Base-by-base conservation (phyloP, 2,888 invertebrate species). In the Poecilobothrus nobilitatus region DNA sequence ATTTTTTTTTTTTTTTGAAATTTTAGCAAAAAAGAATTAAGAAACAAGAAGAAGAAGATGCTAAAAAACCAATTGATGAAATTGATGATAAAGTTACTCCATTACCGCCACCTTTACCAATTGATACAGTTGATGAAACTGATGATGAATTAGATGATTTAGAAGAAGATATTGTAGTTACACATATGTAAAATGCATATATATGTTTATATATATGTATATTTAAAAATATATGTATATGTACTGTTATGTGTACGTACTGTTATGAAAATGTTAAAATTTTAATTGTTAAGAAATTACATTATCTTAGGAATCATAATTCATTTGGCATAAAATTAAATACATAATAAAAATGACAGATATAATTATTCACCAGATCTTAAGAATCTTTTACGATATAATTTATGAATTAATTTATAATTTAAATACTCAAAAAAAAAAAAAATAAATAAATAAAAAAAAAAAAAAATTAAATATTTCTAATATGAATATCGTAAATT, bases 111-210 rank as follows among this genome's bases (percentile, higher is more conserved):
- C 66, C 69, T 21, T 63, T 34, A 37, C 20, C 33, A 65, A 65
- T 73, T 72, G 75, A 82, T 53, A 78, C 76, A 63, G 84, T 87
- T 22, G 92, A 92, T 79, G 92, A 92, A 81, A 91, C 91, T 70
- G 92, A 93, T 78, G 93, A 90, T 81, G 90, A 93, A 79, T 90
- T 91, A 78, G 92, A 93, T 81, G 92, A 92, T 81, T 89, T 92
- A 76, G 92, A 92, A 83, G 92, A 93, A 80, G 92, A 93, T 79
- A 92, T 93, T 79, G 89, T 92, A 79, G 89, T 93, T 78, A 92
- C 92, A 73, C 92, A 92, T 82, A 87, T 92, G 78, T 92, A 69
- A 44, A 63, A 22, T 20, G 61, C 6, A 63, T 21, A 22, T 22
- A 20, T 12, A 20, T 63, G 10, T 22, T 22, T 12, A 63, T 22